Evolutionary conservation across 2,797 vertebrate genomes (phyloP).

Genomic region (Carapus acus): DNA sequence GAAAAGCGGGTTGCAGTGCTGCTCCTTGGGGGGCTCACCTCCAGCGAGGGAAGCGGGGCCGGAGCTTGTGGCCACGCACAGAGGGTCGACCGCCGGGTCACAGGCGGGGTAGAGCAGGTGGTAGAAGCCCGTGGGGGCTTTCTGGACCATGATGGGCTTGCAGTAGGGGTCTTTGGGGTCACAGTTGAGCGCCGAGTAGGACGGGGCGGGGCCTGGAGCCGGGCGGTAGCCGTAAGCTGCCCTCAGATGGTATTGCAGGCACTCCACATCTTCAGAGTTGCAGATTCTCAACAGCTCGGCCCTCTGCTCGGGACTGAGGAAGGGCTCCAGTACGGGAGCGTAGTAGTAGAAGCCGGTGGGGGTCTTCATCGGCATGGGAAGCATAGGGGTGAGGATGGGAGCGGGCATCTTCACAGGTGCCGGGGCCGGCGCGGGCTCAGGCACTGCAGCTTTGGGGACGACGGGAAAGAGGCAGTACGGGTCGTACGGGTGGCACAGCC

Average conservation of each 20-base stretch:
- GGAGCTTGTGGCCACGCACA: conserved; percentile 52
- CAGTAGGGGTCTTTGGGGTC: conserved; percentile 74
- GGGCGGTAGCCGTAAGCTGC: conserved; percentile 73
- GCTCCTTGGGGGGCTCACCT: conserved; percentile 53
- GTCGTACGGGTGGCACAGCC: conserved; percentile 75
- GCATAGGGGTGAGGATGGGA: conserved; percentile 61
- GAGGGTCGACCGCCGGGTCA: conserved; percentile 70
- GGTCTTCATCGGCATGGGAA: conserved; percentile 60
- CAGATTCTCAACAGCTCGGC: conserved; percentile 74
- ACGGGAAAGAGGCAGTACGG: conserved; percentile 70
- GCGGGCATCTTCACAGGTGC: conserved; percentile 58
- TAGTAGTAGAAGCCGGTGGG: conserved; percentile 66
- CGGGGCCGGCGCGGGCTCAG: conserved; percentile 30
- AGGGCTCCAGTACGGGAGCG: conserved; percentile 66
- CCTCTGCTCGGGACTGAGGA: conserved; percentile 64
- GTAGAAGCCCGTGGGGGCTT: conserved; percentile 64
- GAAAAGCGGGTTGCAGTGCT: conserved; percentile 74
- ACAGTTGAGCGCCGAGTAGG: conserved; percentile 68
- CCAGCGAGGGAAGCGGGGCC: conserved; percentile 52
- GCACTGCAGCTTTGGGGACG: conserved; percentile 31
- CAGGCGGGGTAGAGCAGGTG: conserved; percentile 67
- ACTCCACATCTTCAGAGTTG: conserved; percentile 70
- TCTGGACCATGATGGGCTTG: conserved; percentile 59
- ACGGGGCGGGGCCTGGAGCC: conserved; percentile 54
- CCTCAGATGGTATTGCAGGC: conserved; percentile 77